Evolutionary conservation across 2,888 invertebrate genomes (phyloP), one percentile per base, ranked within the genome.

Genomic region (Standfussiana lucernea): DNA sequence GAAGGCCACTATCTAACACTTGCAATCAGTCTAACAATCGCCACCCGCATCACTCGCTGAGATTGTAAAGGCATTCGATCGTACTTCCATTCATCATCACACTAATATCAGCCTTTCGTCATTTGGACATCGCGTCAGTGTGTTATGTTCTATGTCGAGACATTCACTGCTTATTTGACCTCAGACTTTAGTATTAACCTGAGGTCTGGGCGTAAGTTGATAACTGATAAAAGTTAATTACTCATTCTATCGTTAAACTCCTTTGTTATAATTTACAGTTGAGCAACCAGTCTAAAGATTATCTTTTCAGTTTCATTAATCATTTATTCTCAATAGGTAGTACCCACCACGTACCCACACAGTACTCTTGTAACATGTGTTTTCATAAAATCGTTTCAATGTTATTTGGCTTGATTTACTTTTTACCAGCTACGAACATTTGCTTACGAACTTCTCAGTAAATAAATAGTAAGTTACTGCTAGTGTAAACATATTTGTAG

Each of bases 1-100:
- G 87, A 90, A 90, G 90, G 91, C 88, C 89, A 79, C 74, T 85
- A 80, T 82, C 79, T 86, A 83, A 81, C 75, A 84, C 82, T 84
- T 82, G 84, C 82, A 87, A 87, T 88, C 82, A 77, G 79, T 73
- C 73, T 61, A 80, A 85, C 77, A 79, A 73, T 83, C 67, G 66
- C 81, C 67, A 69, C 65, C 59, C 50, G 64, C 59, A 82, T 78
- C 74, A 73, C 53, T 75, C 59, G 28, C 53, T 45, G 21, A 42
- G 45, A 75, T 81, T 69, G 61, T 80, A 28, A 18, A 65, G 47
- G 11, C 37, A 50, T 8, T 61, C 28, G 40, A 45, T 47, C 28
- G 42, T 53, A 59, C 40, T n/a, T n/a, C 35, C n/a, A 75, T 85
- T 53, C 45, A 62, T 61, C 59, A 53, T 66, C 2, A 0, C 8